Evolutionary conservation across 2,888 invertebrate species (phyloP), one percentile per base, ranked within the genome.

Genomic region (Candidula unifasciata): DNA sequence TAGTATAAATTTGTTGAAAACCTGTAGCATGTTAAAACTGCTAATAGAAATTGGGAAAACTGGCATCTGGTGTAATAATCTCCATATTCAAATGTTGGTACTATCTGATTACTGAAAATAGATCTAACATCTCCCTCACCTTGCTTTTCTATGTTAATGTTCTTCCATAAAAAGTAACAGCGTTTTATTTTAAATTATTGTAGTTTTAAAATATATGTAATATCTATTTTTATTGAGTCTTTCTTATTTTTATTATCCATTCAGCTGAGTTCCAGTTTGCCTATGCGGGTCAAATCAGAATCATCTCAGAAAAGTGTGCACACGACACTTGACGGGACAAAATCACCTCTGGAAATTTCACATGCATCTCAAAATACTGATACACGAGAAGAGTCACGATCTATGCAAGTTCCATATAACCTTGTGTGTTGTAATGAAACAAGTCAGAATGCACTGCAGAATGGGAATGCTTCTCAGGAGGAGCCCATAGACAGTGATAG

Each of bases 401-500:
- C 68, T n/a, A 60, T 69, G 76, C 79, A 83, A 57, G 57, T 66
- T 18, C 69, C 68, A 30, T 69, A 54, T 8, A 79, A 73, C 54
- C 77, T 78, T 1, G 44, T 37, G 35, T 64, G 24, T 13, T 73
- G 80, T 27, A 57, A 18, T 64, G 78, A 76, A 21, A 73, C 76
- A 52, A 81, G 35, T 2, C 76, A 85, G n/a, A 81, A 84, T 16
- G 21, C 60, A 1, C 30, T 30, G 27, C 52, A 74, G 54, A 74
- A 74, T 30, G 54, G 54, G 27, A 74, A 74, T 27, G 74, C 66
- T 2, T 60, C 71, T 44, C 73, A 83, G 16, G 87, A 88, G 76
- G 87, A 88, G 18, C 69, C 87, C 27, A 86, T 88, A 27, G 88
- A 88, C 37, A 84, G 76, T 35, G 87, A 88, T 69, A 94, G 94